phyloP scores from a whole-genome alignment of 2,888 invertebrate genomes.

The Dascillus cervinus region DNA sequence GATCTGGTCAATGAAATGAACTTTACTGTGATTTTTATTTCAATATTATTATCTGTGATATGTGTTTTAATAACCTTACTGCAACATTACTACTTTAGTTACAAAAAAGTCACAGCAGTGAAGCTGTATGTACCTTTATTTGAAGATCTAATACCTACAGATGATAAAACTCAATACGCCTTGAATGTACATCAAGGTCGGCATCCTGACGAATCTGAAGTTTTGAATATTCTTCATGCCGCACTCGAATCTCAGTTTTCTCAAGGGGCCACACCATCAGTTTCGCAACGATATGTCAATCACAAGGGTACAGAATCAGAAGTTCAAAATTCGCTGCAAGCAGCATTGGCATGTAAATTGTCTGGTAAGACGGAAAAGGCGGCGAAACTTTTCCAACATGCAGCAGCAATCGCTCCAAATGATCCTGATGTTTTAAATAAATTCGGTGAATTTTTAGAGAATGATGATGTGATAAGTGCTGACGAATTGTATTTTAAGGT shows the following conservation, averaged over 20 bases:
- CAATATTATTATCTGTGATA: constrained; percentile 37
- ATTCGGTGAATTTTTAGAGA: constrained; percentile 89
- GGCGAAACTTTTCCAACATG: constrained; percentile 80
- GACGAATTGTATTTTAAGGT: constrained; percentile 84
- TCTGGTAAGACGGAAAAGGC: constrained; percentile 82
- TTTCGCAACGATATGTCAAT: constrained; percentile 7
- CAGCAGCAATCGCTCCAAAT: constrained; percentile 80
- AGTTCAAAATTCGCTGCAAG: constrained; percentile 75
- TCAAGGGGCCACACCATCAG: constrained; percentile 5
- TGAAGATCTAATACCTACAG: constrained; percentile 37
- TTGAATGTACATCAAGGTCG: constrained; percentile 11
- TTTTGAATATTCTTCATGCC: constrained; percentile 30
- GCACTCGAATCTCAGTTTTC: constrained; percentile 27
- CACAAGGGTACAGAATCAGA: constrained; percentile 50
- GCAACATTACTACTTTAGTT: constrained; percentile 35
- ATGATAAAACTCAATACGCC: constrained; percentile 23
- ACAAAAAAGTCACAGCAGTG: constrained; percentile 25
- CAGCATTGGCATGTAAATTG: constrained; percentile 78
- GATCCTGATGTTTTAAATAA: constrained; percentile 88
- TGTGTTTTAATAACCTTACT: constrained; percentile 36
- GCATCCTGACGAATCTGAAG: constrained; percentile 23
- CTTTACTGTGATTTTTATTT: constrained; percentile 26
- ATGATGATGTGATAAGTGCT: constrained; percentile 78
- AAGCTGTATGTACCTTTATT: constrained; percentile 33
- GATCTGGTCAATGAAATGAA: constrained; percentile 16